Percentiles rank a stretch among this genome's conserved stretches.
phyloP scores from a whole-genome alignment of 2,113 vertebrate genomes.

The Nothobranchius kuhntae region DNA sequence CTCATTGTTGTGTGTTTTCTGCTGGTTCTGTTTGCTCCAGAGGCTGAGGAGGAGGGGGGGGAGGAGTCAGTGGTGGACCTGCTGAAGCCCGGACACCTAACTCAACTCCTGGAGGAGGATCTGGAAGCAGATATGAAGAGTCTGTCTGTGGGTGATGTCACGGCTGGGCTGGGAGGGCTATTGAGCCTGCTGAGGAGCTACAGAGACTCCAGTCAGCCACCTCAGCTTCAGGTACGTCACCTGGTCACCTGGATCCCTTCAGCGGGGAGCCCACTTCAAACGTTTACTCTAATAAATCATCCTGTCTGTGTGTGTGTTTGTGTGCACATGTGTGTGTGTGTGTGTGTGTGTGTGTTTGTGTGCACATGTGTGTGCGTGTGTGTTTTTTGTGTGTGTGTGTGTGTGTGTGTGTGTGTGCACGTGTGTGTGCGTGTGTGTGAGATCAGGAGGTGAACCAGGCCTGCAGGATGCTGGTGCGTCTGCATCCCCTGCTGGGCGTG shows the following conservation, averaged over 20 bases:
- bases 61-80: constrained; percentile 74
- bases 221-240: constrained; percentile 81
- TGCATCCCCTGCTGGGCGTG: constrained; percentile 86
- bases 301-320: no score
- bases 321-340: no score
- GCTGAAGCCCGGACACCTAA: constrained; percentile 87
- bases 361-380: no score
- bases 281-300: no score
- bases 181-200: constrained; percentile 81
- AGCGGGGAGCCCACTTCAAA: no score
- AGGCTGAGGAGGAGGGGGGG: constrained; percentile 63
- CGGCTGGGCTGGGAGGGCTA: constrained; percentile 77
- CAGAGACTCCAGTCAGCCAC: constrained; percentile 76
- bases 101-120: constrained; percentile 85
- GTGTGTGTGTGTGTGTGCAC: no score
- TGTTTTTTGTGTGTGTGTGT: no score
- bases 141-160: constrained; percentile 81
- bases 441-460: constrained; percentile 80
- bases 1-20: background rate
- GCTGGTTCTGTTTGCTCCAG: constrained; percentile 33
- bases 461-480: constrained; percentile 82
- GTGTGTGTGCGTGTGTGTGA: background rate
- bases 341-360: no score
- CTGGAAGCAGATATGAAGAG: constrained; percentile 83
- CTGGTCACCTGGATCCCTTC: background rate